Percentiles rank a stretch among this genome's conserved stretches.
phyloP scores from a whole-genome alignment of 1,140 invertebrate genomes.

The Ctenoplectra terminalis region DNA sequence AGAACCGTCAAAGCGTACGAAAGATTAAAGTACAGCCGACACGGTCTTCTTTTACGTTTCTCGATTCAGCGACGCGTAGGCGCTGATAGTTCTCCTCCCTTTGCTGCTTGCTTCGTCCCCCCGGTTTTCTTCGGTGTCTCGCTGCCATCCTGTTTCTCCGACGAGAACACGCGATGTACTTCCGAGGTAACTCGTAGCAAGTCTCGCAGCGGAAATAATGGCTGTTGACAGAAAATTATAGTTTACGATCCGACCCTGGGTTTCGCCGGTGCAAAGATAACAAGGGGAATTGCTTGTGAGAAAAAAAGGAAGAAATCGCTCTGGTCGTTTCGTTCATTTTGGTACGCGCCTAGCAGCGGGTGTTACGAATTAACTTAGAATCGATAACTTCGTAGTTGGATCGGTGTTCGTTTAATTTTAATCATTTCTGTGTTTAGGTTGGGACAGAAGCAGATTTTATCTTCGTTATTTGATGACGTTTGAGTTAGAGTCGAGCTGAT shows the following conservation, averaged over 20 bases:
- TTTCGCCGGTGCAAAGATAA: conserved; percentile 1
- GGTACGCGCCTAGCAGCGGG: neutral
- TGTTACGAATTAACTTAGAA: neutral
- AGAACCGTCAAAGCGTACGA: conserved; percentile 53
- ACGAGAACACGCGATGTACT: conserved; percentile 15
- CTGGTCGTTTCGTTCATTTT: conserved; percentile 14
- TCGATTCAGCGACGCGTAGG: conserved; percentile 23
- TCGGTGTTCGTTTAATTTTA: neutral
- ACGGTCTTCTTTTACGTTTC: conserved; percentile 15
- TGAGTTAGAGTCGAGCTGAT: too few relatives aligned
- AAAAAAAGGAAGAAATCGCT: neutral
- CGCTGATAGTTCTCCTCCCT: conserved; percentile 12
- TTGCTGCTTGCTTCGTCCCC: neutral
- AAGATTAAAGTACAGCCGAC: conserved; percentile 44
- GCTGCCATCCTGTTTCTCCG: neutral
- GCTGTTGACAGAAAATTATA: conserved; percentile 49
- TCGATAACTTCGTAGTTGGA: neutral
- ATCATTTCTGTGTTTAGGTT: too few relatives aligned
- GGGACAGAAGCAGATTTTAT: too few relatives aligned
- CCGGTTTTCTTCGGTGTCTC: neutral
- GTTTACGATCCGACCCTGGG: conserved; percentile 1
- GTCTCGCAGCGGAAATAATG: conserved; percentile 37
- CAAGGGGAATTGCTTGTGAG: conserved; percentile 22
- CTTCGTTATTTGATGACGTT: too few relatives aligned
- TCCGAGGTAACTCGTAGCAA: conserved; percentile 13